phyloP scores from a whole-genome alignment of 2,113 vertebrate genomes.

The Neotragus pygmaeus region DNA sequence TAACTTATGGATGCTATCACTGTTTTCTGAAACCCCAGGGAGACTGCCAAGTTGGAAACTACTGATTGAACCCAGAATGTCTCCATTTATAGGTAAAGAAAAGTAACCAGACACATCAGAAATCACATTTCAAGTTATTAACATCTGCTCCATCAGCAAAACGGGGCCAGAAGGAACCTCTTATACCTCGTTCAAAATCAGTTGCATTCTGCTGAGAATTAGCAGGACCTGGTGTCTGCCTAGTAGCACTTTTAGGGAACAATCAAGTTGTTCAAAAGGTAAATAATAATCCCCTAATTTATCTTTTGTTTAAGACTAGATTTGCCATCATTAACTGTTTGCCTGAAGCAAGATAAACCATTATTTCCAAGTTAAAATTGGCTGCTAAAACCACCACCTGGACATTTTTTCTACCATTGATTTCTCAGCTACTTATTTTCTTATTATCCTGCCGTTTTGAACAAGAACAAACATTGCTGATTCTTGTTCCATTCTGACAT shows the following conservation, averaged over 20 bases:
- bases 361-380: constrained; percentile 31
- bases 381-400: not conserved
- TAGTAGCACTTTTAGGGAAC: not conserved
- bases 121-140: not conserved
- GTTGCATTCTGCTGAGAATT: not conserved
- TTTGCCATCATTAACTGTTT: constrained; percentile 16
- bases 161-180: not conserved
- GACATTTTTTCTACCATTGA: not conserved
- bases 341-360: constrained; percentile 4
- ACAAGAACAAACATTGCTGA: not conserved
- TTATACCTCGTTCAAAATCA: not conserved
- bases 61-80: not conserved
- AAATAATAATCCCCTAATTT: constrained; percentile 31
- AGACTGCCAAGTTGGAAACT: not conserved
- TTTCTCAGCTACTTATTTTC: not conserved
- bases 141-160: not conserved
- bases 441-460: constrained; percentile 26
- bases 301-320: not conserved
- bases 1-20: not conserved
- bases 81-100: not conserved
- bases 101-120: not conserved
- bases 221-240: not conserved
- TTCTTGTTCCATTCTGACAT: not conserved
- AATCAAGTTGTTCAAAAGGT: not conserved
- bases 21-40: not conserved